Conservation (phyloP, 92 coral and sea anemone species). For the Actinernus sp. region DNA sequence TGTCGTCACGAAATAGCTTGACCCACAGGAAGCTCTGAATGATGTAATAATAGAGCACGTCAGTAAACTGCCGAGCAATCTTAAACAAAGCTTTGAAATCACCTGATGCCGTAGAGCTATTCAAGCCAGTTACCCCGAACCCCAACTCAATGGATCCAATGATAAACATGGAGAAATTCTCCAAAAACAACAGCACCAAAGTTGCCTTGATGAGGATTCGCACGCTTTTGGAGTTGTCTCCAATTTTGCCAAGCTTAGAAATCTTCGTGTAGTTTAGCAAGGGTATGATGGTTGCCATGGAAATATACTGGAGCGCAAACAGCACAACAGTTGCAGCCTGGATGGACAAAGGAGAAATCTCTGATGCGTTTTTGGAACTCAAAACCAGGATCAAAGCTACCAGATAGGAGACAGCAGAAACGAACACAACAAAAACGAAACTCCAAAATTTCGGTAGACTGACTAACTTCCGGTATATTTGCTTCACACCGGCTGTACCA, state of each 20-base stretch:
- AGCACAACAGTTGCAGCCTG: not conserved
- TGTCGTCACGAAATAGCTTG: conserved; percentile 1
- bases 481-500: not conserved
- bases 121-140: not conserved
- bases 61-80: not conserved
- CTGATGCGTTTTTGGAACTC: not conserved
- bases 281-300: not conserved
- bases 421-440: not conserved
- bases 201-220: too few species aligned
- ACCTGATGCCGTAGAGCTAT: not conserved
- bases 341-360: not conserved
- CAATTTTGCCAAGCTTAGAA: not conserved
- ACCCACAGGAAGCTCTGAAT: conserved; percentile 1
- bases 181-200: not conserved
- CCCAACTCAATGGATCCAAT: conserved; percentile 8
- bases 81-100: not conserved
- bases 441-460: conserved; percentile 6
- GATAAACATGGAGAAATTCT: not conserved
- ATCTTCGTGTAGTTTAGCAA: conserved; percentile 1
- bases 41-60: not conserved
- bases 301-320: not conserved
- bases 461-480: not conserved
- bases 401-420: not conserved
- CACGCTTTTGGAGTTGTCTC: not conserved
- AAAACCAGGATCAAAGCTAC: not conserved